Percentiles rank a stretch among this genome's conserved stretches.
Conservation (phyloP, 1,140 invertebrate species). For the Dysdera silvatica region DNA sequence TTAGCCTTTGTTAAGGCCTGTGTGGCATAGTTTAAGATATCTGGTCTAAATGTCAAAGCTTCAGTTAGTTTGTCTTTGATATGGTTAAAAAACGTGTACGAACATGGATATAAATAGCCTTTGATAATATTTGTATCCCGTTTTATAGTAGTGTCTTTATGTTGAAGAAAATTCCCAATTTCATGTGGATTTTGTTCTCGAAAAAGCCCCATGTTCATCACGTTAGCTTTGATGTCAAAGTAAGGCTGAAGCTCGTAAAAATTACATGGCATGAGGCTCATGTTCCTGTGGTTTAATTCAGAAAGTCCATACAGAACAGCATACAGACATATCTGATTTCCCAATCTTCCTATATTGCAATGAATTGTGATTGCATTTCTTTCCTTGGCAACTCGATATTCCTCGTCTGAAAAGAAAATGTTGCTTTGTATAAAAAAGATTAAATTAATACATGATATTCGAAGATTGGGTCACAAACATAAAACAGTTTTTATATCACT, state of each 20-base stretch:
- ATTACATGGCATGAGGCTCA: constrained; percentile 48
- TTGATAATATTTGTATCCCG: background rate
- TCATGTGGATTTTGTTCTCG: background rate
- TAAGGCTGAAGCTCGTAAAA: background rate
- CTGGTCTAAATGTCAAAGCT: background rate
- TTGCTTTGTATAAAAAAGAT: too few relatives aligned
- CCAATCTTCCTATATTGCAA: constrained; percentile 49
- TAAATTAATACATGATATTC: too few relatives aligned
- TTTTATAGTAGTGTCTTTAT: background rate
- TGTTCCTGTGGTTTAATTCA: constrained; percentile 51
- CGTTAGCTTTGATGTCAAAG: background rate
- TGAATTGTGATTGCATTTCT: constrained; percentile 17
- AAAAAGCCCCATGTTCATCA: background rate
- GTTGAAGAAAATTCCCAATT: background rate
- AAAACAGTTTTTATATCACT: too few relatives aligned
- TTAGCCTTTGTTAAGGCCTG: background rate
- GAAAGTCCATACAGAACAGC: constrained; percentile 54
- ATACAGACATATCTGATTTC: constrained; percentile 60
- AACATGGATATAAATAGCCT: constrained; percentile 5
- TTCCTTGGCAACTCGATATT: too few relatives aligned
- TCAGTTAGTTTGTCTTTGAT: background rate
- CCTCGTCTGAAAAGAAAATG: too few relatives aligned
- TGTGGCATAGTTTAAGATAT: background rate
- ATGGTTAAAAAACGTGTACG: constrained; percentile 22
- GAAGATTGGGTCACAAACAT: too few relatives aligned